Evolutionary conservation across 2,888 invertebrate genomes (phyloP).

Genomic region (Megaustenia siamemsis): DNA sequence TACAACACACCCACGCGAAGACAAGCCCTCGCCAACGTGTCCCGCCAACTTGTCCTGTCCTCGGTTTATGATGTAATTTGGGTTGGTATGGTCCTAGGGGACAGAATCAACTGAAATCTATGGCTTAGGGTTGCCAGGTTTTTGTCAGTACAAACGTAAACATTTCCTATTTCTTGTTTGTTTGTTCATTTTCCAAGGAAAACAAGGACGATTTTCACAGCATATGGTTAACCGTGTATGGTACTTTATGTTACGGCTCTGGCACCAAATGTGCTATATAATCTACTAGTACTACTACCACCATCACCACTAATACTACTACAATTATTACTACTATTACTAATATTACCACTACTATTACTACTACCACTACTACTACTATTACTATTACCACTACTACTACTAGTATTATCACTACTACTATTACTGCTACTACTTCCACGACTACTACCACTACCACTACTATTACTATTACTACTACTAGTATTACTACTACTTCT

Average conservation of each 20-base stretch:
- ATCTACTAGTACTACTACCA: conserved; percentile 24
- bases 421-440: background rate
- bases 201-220: too few species aligned
- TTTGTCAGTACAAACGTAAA: too few species aligned
- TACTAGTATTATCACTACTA: background rate
- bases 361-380: background rate
- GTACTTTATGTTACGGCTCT: background rate
- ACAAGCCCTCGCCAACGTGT: too few species aligned
- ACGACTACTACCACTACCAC: background rate
- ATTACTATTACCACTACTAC: background rate
- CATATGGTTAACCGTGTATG: too few species aligned
- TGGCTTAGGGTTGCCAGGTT: too few species aligned
- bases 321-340: background rate
- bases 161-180: too few species aligned
- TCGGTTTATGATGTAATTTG: too few species aligned
- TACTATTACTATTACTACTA: background rate
- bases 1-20: too few species aligned
- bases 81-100: too few species aligned
- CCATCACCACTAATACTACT: conserved; percentile 2
- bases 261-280: background rate
- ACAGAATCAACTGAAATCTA: too few species aligned
- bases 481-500: background rate
- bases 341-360: conserved; percentile 25
- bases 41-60: too few species aligned
- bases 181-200: too few species aligned